Conservation (phyloP, 2,113 vertebrate species). For the Ranitomeya variabilis region DNA sequence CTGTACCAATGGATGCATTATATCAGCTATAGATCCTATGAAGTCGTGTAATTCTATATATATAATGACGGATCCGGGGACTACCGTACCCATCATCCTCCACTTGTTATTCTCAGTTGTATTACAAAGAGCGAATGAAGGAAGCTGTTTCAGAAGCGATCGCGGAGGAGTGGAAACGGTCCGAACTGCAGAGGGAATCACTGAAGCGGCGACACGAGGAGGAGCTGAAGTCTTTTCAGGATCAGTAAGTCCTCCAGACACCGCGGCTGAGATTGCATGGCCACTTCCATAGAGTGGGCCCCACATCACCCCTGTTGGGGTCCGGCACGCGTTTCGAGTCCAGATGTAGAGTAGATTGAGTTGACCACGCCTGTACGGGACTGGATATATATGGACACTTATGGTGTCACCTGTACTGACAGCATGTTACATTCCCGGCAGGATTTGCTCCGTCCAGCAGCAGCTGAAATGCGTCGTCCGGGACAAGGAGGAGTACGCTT, state of each 20-base stretch:
- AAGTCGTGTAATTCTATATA: not conserved
- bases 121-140: not conserved
- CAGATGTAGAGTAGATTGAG: too few relatives aligned
- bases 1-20: not conserved
- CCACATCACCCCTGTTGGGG: not conserved
- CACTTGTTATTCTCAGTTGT: not conserved
- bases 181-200: constrained; percentile 61
- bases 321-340: not conserved
- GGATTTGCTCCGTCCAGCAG: constrained; percentile 65
- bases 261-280: not conserved
- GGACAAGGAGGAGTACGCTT: constrained; percentile 67
- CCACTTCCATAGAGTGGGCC: too few relatives aligned
- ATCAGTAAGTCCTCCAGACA: constrained; percentile 36
- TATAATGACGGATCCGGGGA: not conserved
- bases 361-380: too few relatives aligned
- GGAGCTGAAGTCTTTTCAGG: constrained; percentile 65
- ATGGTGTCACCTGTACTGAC: not conserved
- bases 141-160: not conserved
- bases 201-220: constrained; percentile 60
- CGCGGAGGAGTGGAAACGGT: constrained; percentile 53
- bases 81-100: not conserved
- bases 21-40: not conserved
- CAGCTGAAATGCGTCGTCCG: constrained; percentile 63
- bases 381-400: too few relatives aligned
- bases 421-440: constrained; percentile 23